These are phyloP conservation scores for Brenthis daphne DNA, from an alignment of 2,888 invertebrate genomes.

Conservation along the genomic window DNA sequence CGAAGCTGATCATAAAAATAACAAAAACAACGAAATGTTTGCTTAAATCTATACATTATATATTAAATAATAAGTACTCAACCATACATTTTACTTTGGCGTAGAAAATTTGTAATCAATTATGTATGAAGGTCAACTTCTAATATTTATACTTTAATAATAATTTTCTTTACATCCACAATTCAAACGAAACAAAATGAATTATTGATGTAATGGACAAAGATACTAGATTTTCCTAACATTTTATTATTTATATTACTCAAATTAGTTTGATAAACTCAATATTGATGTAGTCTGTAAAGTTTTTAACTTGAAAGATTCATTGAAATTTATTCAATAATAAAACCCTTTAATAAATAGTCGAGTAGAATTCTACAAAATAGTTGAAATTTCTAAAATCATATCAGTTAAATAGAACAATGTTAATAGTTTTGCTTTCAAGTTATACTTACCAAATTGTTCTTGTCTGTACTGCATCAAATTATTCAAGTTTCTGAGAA, in stretches of 20 bases:
- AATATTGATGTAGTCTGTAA: background rate
- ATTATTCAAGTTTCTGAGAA: conserved; percentile 70
- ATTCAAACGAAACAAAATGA: background rate
- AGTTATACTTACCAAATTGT: conserved; percentile 59
- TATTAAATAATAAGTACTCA: too few species aligned
- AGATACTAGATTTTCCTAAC: background rate
- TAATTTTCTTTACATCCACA: too few species aligned
- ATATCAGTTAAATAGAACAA: background rate
- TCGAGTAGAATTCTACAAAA: too few species aligned
- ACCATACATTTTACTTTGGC: too few species aligned
- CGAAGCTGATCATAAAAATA: too few species aligned
- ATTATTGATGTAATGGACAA: background rate
- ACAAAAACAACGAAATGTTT: too few species aligned
- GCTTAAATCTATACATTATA: too few species aligned
- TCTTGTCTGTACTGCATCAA: conserved; percentile 68
- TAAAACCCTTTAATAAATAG: background rate
- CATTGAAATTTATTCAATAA: background rate
- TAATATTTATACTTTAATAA: too few species aligned
- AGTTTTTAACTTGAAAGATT: conserved; percentile 7
- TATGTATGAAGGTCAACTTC: too few species aligned
- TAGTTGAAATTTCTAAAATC: background rate
- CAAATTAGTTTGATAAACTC: background rate
- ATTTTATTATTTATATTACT: background rate
- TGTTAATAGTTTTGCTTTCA: background rate
- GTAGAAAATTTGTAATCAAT: too few species aligned